Evolutionary conservation across 2,888 invertebrate genomes (phyloP), one percentile per base, ranked within the genome.

Genomic region (Exephanes ischioxanthus): DNA sequence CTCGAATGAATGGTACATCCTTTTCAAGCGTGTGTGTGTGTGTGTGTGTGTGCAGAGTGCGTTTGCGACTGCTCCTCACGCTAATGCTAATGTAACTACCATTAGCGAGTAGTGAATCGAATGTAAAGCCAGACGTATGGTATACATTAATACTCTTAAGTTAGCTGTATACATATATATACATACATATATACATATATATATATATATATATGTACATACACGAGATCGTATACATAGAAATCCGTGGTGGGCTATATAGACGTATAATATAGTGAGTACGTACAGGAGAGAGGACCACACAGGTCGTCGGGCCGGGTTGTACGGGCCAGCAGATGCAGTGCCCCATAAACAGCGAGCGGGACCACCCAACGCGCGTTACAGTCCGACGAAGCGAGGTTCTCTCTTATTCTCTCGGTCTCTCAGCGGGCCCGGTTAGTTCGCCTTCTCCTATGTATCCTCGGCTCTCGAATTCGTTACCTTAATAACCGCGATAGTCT

Each of bases 271-370:
- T 78, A 78, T 78, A 78, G 83, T 67, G 68, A 68, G 71, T 61
- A 66, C 70, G 75, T 75, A 63, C 68, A 83, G 63, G 55, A 86
- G 91, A 89, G 92, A 92, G 89, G 92, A 92, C 93, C 93, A 93
- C 93, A 93, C 93, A 93, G 89, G 91, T 89, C 90, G 93, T 89
- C 84, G 48, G 72, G 75, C 83, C 89, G 90, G 91, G 91, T 91
- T 90, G 91, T 91, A 91, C 90, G 90, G 91, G 92, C 90, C 90
- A 90, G 91, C 91, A 91, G 91, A 91, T 92, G 92, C 91, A 91
- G 91, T 92, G 93, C 92, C 91, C 93, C 93, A 93, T 93, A 93
- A 93, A 93, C 92, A 93, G 93, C 92, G 90, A 91, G 90, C 88
- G 90, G 58, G 93, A 93, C 93, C 93, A 93, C 93, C 93, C 93